These are phyloP conservation scores for Pedicia rivosa DNA, from an alignment of 2,888 invertebrate genomes.

Conservation along the genomic window DNA sequence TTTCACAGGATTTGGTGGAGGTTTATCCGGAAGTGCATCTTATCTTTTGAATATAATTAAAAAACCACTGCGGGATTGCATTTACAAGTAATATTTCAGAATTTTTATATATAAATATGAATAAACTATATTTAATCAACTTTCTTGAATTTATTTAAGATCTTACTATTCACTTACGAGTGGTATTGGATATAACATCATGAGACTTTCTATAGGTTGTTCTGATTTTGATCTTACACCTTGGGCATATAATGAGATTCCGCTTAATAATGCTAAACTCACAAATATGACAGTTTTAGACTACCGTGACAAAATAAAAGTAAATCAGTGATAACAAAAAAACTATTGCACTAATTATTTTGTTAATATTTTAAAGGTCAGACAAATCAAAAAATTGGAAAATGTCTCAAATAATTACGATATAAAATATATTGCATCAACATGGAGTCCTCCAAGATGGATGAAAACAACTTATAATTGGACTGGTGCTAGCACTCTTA, in stretches of 20 bases:
- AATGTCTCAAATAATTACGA: slow-evolving; percentile 18
- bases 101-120: background rate
- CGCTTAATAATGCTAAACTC: slow-evolving; percentile 42
- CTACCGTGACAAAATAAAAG: slow-evolving; percentile 19
- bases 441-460: slow-evolving; percentile 54
- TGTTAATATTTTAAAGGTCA: slow-evolving; percentile 11
- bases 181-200: slow-evolving; percentile 65
- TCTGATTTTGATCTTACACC: slow-evolving; percentile 68
- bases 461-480: slow-evolving; percentile 48
- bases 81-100: slow-evolving; percentile 19
- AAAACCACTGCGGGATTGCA: slow-evolving; percentile 18
- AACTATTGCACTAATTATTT: too few species aligned
- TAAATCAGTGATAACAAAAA: slow-evolving; percentile 1
- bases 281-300: slow-evolving; percentile 37
- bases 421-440: slow-evolving; percentile 23
- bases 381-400: slow-evolving; percentile 23
- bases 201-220: slow-evolving; percentile 71
- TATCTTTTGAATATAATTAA: slow-evolving; percentile 18
- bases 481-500: slow-evolving; percentile 38
- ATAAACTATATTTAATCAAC: too few species aligned
- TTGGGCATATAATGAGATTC: slow-evolving; percentile 61
- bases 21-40: slow-evolving; percentile 55
- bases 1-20: slow-evolving; percentile 74
- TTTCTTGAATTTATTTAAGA: slow-evolving; percentile 27
- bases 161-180: slow-evolving; percentile 46